A percentile compares a stretch with the other conserved stretches of the same genome.
These are phyloP conservation scores for Embidobia sp. DNA, from an alignment of 2,888 invertebrate species.

Conservation along the genomic window DNA sequence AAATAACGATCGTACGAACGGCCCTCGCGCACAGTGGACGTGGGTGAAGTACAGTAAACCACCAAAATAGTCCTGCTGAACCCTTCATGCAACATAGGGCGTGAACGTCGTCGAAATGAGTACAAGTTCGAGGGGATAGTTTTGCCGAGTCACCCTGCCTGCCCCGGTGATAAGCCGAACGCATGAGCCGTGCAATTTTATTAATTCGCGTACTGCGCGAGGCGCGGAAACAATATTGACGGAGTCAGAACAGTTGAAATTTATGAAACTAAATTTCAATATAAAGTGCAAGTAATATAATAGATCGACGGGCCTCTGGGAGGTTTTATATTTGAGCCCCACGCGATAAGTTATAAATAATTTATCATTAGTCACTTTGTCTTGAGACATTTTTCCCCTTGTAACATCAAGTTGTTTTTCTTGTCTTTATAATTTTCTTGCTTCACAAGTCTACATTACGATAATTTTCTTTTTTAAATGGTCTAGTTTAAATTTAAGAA, in stretches of 20 bases:
- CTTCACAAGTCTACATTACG: too few species aligned
- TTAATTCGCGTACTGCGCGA: constrained; percentile 64
- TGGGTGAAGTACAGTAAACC: constrained; percentile 75
- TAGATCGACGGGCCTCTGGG: constrained; percentile 39
- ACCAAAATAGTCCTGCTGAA: constrained; percentile 75
- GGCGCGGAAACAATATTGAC: constrained; percentile 65
- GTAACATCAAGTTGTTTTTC: background rate
- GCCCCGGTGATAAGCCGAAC: constrained; percentile 66
- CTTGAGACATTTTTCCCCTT: constrained; percentile 11
- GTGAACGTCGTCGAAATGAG: constrained; percentile 67
- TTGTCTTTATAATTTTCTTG: too few species aligned
- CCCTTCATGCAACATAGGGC: constrained; percentile 69
- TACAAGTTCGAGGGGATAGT: constrained; percentile 70
- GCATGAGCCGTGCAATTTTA: constrained; percentile 70
- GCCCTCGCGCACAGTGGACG: constrained; percentile 66
- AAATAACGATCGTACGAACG: constrained; percentile 69
- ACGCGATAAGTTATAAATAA: constrained; percentile 49
- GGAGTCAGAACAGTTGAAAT: constrained; percentile 59
- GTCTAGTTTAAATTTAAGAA: too few species aligned
- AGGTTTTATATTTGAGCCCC: constrained; percentile 51
- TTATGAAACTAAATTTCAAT: constrained; percentile 61
- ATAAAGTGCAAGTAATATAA: constrained; percentile 61
- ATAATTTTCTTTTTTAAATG: too few species aligned
- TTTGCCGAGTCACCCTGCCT: constrained; percentile 69
- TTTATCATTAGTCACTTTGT: constrained; percentile 46